Conservation (phyloP, 2,113 vertebrate genomes). For the Sinosuthora webbiana region DNA sequence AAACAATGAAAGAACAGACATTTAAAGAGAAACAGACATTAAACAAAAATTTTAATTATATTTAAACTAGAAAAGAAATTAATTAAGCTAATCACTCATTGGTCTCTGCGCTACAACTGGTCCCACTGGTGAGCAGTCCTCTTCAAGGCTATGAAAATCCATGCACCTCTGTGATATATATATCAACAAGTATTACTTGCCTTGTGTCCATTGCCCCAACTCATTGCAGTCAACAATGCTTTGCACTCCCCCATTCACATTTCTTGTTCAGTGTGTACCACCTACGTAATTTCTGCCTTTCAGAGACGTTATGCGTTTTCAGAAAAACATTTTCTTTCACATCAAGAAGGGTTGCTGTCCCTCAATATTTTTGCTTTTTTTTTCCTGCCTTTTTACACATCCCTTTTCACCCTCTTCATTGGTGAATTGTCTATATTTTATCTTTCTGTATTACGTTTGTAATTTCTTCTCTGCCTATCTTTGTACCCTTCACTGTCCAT, state of each 20-base stretch:
- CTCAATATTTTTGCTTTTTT: background rate
- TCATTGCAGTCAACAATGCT: background rate
- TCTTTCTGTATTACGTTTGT: background rate
- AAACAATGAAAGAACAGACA: background rate
- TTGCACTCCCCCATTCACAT: background rate
- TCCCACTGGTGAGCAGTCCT: background rate
- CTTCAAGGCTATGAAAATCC: background rate
- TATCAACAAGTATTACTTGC: background rate
- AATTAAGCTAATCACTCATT: background rate
- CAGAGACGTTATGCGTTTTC: background rate
- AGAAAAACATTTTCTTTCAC: background rate
- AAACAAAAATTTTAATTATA: background rate
- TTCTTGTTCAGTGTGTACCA: background rate
- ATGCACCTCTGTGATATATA: background rate
- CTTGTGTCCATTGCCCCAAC: background rate
- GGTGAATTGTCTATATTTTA: background rate
- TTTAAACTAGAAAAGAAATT: background rate
- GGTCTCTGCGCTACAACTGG: fast-evolving
- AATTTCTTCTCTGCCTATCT: background rate
- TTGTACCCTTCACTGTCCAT: background rate
- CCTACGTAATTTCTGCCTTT: background rate
- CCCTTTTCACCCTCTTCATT: background rate
- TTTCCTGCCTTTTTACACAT: background rate
- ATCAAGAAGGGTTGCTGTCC: background rate
- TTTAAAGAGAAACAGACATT: too few species aligned